phyloP scores from a whole-genome alignment of 2,888 invertebrate genomes.

The Nasonia oneida region DNA sequence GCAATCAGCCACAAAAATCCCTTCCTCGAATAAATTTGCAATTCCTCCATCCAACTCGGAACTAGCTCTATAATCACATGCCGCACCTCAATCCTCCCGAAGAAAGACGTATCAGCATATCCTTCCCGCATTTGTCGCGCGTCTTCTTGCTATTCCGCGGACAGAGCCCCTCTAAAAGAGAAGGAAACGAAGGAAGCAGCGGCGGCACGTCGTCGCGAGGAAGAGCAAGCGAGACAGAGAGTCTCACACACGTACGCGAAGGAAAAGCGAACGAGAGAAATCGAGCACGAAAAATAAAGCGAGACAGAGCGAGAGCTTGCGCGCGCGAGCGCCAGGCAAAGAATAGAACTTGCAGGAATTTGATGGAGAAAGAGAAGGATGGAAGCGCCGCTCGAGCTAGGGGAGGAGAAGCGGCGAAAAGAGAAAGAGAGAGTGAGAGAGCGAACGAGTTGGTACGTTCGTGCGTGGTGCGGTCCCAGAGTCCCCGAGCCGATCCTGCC shows the following conservation, averaged over 20 bases:
- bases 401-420: conserved; percentile 55
- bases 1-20: not conserved
- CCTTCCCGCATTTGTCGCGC: conserved; percentile 17
- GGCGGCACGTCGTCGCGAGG: not conserved
- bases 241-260: conserved; percentile 9
- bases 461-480: conserved; percentile 78
- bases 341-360: conserved; percentile 48
- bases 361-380: conserved; percentile 61
- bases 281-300: conserved; percentile 58
- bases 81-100: not conserved
- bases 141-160: conserved; percentile 39
- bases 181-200: not conserved
- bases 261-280: conserved; percentile 59
- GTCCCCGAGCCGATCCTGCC: conserved; percentile 79
- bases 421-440: conserved; percentile 56
- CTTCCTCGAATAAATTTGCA: not conserved
- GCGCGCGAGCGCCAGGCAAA: conserved; percentile 30
- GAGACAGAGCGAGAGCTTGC: conserved; percentile 45
- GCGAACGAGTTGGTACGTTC: conserved; percentile 65
- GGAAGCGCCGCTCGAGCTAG: conserved; percentile 47
- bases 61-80: conserved; percentile 15
- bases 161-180: not conserved
- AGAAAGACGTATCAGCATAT: conserved; percentile 19
- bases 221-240: not conserved
- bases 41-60: not conserved